A percentile compares a stretch with the other conserved stretches of the same genome.
phyloP scores from a whole-genome alignment of 2,888 invertebrate species.

The Pristionchus mayeri region DNA sequence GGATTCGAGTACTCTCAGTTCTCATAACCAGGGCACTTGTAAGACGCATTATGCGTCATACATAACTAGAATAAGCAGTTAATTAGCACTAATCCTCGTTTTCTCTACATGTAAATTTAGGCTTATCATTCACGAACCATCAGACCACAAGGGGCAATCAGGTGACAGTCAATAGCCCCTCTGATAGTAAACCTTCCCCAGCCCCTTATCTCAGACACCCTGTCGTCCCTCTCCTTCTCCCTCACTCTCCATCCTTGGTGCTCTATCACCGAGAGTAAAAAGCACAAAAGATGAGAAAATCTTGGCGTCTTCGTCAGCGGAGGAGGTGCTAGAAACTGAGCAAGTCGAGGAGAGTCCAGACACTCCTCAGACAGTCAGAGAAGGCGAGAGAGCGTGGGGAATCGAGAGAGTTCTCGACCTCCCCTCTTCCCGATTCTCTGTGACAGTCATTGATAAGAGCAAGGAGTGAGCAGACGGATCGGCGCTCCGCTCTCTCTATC shows the following conservation, averaged over 20 bases:
- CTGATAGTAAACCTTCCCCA: no score
- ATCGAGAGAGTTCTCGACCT: neutral
- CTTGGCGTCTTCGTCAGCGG: neutral
- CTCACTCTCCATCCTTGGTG: neutral
- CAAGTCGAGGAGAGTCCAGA: neutral
- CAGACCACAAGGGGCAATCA: no score
- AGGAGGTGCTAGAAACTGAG: neutral
- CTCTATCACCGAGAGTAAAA: neutral
- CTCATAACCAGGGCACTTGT: no score
- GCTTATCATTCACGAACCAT: no score
- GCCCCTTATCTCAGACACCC: neutral
- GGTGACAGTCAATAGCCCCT: no score
- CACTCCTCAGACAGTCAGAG: no score
- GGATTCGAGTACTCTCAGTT: no score
- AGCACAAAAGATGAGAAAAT: neutral
- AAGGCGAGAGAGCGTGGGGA: neutral
- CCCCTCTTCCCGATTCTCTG: neutral
- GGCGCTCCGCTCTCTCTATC: neutral
- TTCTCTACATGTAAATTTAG: no score
- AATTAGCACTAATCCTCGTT: no score
- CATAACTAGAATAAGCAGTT: no score
- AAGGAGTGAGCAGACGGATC: neutral
- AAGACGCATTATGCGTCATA: no score
- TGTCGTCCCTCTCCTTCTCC: neutral
- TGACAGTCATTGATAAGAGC: slow-evolving; percentile 10